These are phyloP conservation scores for Drosophila sp. DNA, from an alignment of 1,140 invertebrate genomes.

Conservation along the genomic window DNA sequence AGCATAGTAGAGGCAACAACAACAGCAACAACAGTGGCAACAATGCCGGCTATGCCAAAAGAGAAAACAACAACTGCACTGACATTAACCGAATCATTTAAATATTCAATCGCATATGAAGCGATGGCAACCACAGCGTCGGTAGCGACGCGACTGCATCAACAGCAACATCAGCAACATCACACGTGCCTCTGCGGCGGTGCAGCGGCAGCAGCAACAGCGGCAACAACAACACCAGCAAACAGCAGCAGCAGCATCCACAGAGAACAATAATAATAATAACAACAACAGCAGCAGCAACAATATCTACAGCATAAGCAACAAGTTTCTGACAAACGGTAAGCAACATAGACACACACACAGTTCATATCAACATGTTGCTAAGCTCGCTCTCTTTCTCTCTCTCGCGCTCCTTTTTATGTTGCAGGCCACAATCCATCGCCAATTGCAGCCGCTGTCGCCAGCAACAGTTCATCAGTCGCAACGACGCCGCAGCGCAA, in stretches of 20 bases:
- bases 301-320: slow-evolving; percentile 60
- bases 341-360: slow-evolving; percentile 14
- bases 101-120: slow-evolving; percentile 48
- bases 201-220: slow-evolving; percentile 43
- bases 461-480: slow-evolving; percentile 71
- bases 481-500: slow-evolving; percentile 61
- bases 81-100: slow-evolving; percentile 70
- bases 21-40: slow-evolving; percentile 56
- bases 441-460: slow-evolving; percentile 75
- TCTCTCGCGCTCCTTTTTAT: slow-evolving; percentile 21
- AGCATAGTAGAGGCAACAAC: slow-evolving; percentile 48
- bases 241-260: slow-evolving; percentile 39
- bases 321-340: slow-evolving; percentile 75
- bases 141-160: slow-evolving; percentile 44
- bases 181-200: slow-evolving; percentile 64
- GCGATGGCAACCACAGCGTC: slow-evolving; percentile 57
- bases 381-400: not conserved
- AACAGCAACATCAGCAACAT: slow-evolving; percentile 39
- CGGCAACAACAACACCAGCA: slow-evolving; percentile 17
- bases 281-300: slow-evolving; percentile 39
- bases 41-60: slow-evolving; percentile 84
- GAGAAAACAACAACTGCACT: slow-evolving; percentile 79
- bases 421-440: slow-evolving; percentile 63
- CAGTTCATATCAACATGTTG: slow-evolving; percentile 57
- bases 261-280: slow-evolving; percentile 36